Evolutionary conservation across 2,797 vertebrate genomes (phyloP).

Genomic region (Vireo griseus): DNA sequence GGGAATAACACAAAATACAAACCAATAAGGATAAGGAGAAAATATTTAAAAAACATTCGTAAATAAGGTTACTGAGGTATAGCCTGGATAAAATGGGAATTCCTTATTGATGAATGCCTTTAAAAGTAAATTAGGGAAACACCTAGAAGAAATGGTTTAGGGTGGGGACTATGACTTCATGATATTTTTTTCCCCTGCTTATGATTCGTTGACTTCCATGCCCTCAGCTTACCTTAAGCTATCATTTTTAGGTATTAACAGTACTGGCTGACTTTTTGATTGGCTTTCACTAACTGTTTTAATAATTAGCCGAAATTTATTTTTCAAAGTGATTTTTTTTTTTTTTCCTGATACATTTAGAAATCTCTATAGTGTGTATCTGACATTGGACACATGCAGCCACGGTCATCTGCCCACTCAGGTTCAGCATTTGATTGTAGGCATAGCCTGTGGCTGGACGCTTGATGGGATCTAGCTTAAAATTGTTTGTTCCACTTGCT

Average conservation of each 20-base stretch:
- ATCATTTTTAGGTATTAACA: not conserved
- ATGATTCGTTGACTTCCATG: not conserved
- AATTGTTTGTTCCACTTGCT: not conserved
- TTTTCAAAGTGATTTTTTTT: not conserved
- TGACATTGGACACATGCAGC: not conserved
- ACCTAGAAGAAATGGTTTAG: not conserved
- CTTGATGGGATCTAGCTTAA: not conserved
- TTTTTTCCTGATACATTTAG: not conserved
- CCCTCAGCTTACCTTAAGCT: not conserved
- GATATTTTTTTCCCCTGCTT: rapidly evolving
- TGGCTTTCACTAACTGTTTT: not conserved
- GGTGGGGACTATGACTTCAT: not conserved
- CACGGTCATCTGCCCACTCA: rapidly evolving
- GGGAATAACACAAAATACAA: not conserved
- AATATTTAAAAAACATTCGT: not conserved
- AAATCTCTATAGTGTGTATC: not conserved
- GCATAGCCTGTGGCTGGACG: not conserved
- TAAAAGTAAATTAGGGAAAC: not conserved
- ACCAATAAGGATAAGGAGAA: not conserved
- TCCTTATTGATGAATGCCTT: not conserved
- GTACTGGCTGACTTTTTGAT: not conserved
- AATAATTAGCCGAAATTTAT: not conserved
- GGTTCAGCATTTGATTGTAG: not conserved
- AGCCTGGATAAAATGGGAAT: not conserved
- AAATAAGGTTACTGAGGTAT: not conserved